Conservation (phyloP, 2,797 vertebrate species). For the Alosa sapidissima region DNA sequence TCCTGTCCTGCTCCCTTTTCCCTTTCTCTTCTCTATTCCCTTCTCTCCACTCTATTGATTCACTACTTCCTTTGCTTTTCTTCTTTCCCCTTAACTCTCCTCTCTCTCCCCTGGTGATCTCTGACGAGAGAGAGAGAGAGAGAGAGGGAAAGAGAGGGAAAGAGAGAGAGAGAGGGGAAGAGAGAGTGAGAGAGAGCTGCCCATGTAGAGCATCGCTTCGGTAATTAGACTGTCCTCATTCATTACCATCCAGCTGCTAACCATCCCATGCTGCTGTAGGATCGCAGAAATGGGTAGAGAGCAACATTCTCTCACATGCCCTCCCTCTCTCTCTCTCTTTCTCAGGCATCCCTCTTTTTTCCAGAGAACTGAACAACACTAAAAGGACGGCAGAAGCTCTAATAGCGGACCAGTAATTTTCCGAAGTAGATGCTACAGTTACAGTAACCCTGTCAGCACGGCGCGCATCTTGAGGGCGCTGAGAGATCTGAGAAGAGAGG, state of each 20-base stretch:
- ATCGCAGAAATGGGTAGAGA: conserved; percentile 9
- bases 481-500: not conserved
- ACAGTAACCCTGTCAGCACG: conserved; percentile 13
- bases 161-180: conserved; percentile 38
- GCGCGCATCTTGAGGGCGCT: not conserved
- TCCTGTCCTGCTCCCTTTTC: not conserved
- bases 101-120: not conserved
- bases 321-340: conserved; percentile 36
- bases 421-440: not conserved
- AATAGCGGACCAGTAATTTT: not conserved
- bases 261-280: conserved; percentile 49
- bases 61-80: not conserved
- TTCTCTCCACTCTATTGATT: not conserved
- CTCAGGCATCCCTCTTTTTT: not conserved
- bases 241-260: conserved; percentile 54
- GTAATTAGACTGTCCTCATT: conserved; percentile 57
- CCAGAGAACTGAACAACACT: not conserved
- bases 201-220: conserved; percentile 1
- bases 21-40: no score
- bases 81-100: not conserved
- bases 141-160: not conserved
- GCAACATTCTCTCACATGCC: not conserved
- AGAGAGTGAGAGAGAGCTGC: not conserved
- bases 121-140: not conserved
- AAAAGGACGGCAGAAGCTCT: not conserved